A percentile compares a stretch with the other conserved stretches of the same genome.
Evolutionary conservation across 2,888 invertebrate genomes (phyloP).

Genomic region (Oasisia sp.): DNA sequence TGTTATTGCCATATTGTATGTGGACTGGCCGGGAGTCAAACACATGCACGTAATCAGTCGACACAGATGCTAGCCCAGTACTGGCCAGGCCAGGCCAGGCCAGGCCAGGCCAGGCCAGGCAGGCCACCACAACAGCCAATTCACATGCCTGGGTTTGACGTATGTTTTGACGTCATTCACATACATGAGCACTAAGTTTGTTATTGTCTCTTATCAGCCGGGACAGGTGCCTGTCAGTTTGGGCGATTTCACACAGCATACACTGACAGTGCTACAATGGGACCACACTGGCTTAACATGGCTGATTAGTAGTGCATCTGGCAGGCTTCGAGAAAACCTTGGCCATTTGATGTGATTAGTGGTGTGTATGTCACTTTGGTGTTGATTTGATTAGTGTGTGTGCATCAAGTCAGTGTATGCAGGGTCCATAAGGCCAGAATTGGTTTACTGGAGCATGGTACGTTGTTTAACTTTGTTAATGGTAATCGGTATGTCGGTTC

Average conservation of each 20-base stretch:
- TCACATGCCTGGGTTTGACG: not conserved
- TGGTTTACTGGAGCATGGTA: not conserved
- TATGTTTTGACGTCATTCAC: not conserved
- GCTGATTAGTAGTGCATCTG: conserved; percentile 5
- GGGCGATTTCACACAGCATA: not conserved
- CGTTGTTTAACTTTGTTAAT: not conserved
- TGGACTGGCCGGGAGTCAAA: not conserved
- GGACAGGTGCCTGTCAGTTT: conserved; percentile 17
- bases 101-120: not conserved
- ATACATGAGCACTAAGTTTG: not conserved
- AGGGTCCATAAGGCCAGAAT: not conserved
- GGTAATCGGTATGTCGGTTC: not conserved
- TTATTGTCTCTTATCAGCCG: not conserved
- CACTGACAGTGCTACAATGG: not conserved
- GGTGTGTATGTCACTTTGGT: not conserved
- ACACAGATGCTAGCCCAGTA: not conserved
- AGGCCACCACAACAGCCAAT: not conserved
- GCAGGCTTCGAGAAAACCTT: not conserved
- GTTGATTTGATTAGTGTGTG: not conserved
- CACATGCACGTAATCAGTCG: not conserved
- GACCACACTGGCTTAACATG: not conserved
- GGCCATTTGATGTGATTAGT: not conserved
- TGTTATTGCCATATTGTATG: not conserved
- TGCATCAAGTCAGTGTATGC: not conserved
- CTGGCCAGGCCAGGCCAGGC: not conserved